Base-by-base conservation (phyloP, 1,140 invertebrate genomes). In the Drosophila auraria region DNA sequence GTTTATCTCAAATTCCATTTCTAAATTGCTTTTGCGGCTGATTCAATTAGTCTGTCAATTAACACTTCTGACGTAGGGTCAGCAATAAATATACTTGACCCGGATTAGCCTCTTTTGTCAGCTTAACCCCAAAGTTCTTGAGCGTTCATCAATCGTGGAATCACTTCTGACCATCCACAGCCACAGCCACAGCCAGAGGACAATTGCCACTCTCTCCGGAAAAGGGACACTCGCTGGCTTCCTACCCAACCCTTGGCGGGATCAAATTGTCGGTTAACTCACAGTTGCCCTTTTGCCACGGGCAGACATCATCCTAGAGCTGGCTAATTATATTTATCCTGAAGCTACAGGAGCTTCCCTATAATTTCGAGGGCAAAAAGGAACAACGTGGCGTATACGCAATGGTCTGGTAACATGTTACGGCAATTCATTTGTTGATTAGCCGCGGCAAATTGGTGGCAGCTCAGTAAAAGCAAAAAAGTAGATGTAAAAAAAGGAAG, bases 381-480 rank as follows among this genome's bases (percentile, higher is more conserved):
- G 40, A 30, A 50, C 50, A 68, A 58, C 74, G 59, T 78, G 57
- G 70, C 74, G 78, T 79, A 86, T 82, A 86, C 82, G 74, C 68
- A 86, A 78, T 49, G 45, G 36, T 42, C 64, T 60, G 51, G 64
- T 82, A 66, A 65, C 64, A 53, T 86, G 73, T 75, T 72, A 69
- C 56, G 63, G 75, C 65, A 79, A 82, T 86, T 82, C 79, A 86
- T 68, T 73, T 78, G 76, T 83, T 87, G 83, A 87, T 87, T 87
- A 87, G 83, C 83, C 66, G 63, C 51, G 60, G 76, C 80, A 51
- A 82, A 54, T 72, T 80, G 63, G 66, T 61, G 49, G 40, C 64
- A 42, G 44, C 63, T 9, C 4, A 44, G 65, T 33, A 40, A 65
- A n/a, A 33, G 33, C 25, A 54, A 33, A 62, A 47, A 44, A 36